Base-by-base conservation (phyloP, 2,888 invertebrate species). In the Apamea epomidion region DNA sequence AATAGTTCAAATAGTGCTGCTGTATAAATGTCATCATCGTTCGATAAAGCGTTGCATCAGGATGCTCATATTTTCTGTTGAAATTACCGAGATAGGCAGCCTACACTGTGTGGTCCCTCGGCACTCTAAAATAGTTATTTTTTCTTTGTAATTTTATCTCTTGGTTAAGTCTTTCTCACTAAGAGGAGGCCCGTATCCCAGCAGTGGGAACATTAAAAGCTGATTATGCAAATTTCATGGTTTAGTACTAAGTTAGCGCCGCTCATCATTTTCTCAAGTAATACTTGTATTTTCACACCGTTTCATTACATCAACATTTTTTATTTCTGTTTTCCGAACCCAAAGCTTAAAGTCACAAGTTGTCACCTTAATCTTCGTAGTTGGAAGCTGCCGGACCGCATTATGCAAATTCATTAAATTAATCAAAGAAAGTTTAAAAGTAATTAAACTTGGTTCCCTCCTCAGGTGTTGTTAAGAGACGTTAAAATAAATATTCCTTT, bases 331-430 rank as follows among this genome's bases (percentile, higher is more conserved):
- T 54, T 71, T 78, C 25, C 7, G 25, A 73, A 86, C 3, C 72
- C n/a, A 48, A 80, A 69, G 42, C 12, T 74, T 29, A 76, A 75
- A 75, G 65, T 74, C 81, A 67, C 74, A 86, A 80, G 68, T 86
- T 85, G 87, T 85, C 84, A 74, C 73, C 86, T 81, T 78, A 85
- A 89, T 88, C 76, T 76, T 16, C 74, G 69, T 82, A 82, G 77
- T 85, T 82, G 78, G 32, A 42, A 71, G 71, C 76, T 83, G 71
- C 78, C 80, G 80, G 86, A 87, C 86, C 77, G 84, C 88, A 92
- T 91, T 93, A 92, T 93, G 93, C 91, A 93, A 93, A 92, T 92
- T 85, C 80, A 85, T 85, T 90, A 88, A 90, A 90, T 91, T 91
- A 92, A 93, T 92, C 91, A 89, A 90, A 93, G 90, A 90, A 91